Conservation (phyloP, 2,888 invertebrate species). For the Leptopilina syphax region DNA sequence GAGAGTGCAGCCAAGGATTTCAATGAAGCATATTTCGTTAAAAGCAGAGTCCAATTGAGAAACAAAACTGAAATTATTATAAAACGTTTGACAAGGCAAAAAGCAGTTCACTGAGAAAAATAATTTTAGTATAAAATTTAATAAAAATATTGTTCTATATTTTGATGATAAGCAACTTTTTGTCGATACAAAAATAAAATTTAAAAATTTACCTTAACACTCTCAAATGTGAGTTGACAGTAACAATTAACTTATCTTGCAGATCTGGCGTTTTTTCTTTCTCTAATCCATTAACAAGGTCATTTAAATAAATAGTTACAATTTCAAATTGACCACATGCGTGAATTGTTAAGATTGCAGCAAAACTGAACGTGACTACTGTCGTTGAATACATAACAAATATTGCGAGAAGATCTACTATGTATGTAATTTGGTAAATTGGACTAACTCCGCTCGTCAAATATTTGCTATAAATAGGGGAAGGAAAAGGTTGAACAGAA, state of each 20-base stretch:
- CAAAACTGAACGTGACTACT: constrained; percentile 65
- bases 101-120: not conserved
- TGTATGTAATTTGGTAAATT: constrained; percentile 66
- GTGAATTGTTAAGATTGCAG: constrained; percentile 69
- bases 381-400: constrained; percentile 67
- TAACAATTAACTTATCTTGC: not conserved
- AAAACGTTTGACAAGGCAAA: not conserved
- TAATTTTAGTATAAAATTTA: not conserved
- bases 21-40: constrained; percentile 40
- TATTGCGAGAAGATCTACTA: constrained; percentile 64
- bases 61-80: constrained; percentile 20
- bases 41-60: constrained; percentile 30
- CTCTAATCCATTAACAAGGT: not conserved
- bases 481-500: constrained; percentile 55
- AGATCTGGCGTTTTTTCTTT: not conserved
- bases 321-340: constrained; percentile 69
- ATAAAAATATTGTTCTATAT: no score
- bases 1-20: constrained; percentile 31
- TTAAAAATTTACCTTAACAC: constrained; percentile 33
- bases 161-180: no score
- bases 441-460: constrained; percentile 65
- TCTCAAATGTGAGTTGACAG: constrained; percentile 20
- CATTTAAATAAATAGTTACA: constrained; percentile 49
- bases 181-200: no score
- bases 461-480: constrained; percentile 64